Percentiles rank a stretch among this genome's conserved stretches.
These are phyloP conservation scores for Sitodiplosis mosellana DNA, from an alignment of 1,140 invertebrate species.

Conservation along the genomic window DNA sequence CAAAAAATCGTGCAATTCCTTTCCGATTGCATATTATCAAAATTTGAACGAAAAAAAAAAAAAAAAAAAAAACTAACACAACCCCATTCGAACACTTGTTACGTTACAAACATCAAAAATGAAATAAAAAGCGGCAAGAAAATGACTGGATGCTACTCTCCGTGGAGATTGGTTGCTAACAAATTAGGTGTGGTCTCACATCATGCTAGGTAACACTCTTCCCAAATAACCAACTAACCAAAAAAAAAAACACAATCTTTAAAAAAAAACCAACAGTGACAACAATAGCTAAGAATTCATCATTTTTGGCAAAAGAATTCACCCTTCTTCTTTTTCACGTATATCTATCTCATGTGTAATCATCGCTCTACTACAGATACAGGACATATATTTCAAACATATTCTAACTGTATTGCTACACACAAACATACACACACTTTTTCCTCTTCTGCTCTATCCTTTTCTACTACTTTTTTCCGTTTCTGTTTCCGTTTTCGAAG, in stretches of 20 bases:
- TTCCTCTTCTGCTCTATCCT: too few relatives aligned
- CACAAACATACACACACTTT: too few relatives aligned
- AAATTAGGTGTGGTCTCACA: slow-evolving; percentile 7
- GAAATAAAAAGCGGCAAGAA: slow-evolving; percentile 6
- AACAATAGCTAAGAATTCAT: background rate
- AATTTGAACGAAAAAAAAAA: too few relatives aligned
- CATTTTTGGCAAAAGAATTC: background rate
- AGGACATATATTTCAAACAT: background rate
- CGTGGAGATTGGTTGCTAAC: slow-evolving; percentile 8
- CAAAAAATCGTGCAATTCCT: too few relatives aligned
- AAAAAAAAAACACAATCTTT: background rate
- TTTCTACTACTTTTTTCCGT: too few relatives aligned
- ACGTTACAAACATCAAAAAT: too few relatives aligned
- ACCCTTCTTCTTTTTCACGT: background rate
- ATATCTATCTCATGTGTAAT: background rate
- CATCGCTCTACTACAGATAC: too few relatives aligned
- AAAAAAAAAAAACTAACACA: too few relatives aligned
- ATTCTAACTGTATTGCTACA: background rate
- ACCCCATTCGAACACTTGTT: too few relatives aligned
- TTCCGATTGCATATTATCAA: too few relatives aligned
- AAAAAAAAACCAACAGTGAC: background rate
- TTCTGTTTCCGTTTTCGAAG: too few relatives aligned
- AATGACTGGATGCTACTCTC: slow-evolving; percentile 7
- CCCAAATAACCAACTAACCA: background rate
- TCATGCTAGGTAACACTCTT: slow-evolving; percentile 7